phyloP scores from a whole-genome alignment of 2,888 invertebrate genomes.

The Oxycera nigricornis region DNA sequence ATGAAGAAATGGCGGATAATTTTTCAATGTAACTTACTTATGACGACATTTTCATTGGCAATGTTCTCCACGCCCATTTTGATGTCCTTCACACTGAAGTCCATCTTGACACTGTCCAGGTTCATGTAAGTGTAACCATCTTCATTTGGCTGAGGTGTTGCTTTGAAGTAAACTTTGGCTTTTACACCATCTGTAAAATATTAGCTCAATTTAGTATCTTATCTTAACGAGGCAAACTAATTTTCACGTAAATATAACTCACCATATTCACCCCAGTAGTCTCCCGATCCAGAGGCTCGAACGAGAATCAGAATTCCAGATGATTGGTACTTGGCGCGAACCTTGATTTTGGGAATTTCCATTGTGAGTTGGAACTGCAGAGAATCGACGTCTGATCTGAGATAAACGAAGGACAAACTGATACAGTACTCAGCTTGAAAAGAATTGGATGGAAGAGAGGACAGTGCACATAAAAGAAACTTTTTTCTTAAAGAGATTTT shows the following conservation, averaged over 20 bases:
- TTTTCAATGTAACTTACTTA: conserved; percentile 69
- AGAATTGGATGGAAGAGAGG: no score
- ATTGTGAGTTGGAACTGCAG: conserved; percentile 83
- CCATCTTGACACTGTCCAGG: conserved; percentile 81
- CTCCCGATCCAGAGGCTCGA: conserved; percentile 83
- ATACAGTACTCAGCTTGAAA: no score
- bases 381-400: conserved; percentile 77
- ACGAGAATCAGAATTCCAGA: conserved; percentile 81
- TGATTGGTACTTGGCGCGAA: conserved; percentile 80
- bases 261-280: conserved; percentile 92
- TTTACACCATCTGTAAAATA: conserved; percentile 81
- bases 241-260: conserved; percentile 49
- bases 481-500: no score
- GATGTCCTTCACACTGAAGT: conserved; percentile 83
- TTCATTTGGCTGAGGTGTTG: conserved; percentile 66
- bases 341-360: conserved; percentile 80
- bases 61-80: conserved; percentile 87
- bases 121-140: conserved; percentile 73
- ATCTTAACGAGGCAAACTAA: conserved; percentile 36
- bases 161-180: conserved; percentile 84
- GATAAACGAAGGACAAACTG: no score
- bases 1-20: conserved; percentile 17
- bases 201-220: neutral
- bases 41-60: conserved; percentile 79
- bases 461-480: no score